Evolutionary conservation across 1,140 invertebrate genomes (phyloP), one percentile per base, ranked within the genome.

Genomic region (Cherax destructor): DNA sequence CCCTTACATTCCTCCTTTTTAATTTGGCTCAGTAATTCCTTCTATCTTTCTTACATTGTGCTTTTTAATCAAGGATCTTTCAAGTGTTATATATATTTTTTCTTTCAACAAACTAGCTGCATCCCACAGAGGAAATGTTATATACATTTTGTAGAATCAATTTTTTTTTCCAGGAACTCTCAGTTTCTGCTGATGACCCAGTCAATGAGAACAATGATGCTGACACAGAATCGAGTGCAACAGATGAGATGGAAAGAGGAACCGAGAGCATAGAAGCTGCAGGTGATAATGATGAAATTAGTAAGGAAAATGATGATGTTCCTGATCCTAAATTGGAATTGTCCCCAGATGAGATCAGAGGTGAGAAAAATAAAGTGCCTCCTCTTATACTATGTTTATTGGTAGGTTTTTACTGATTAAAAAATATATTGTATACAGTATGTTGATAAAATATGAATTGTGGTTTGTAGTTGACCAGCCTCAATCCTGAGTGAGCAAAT

Each of bases 311-410:
- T 56, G n/a, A 30, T 24, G 30, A 59, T 30, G 47, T 7, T 4
- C 21, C 79, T 47, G 50, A 81, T 30, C 11, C 79, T 9, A 59
- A 81, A 52, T 3, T 21, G 50, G 79, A 81, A 59, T 59, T 56
- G 79, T 56, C 79, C 50, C 18, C 79, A 56, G n/a, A 81, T 52
- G 79, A 81, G 13, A 81, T 81, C 11, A 81, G 79, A 81, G 79
- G 79, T 81, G 50, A 81, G 49, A 30, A 49, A 50, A 6, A 81
- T 50, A 3, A 56, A 24, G 56, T 9, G 24, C 52, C 50, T 81
- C 52, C 21, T 16, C 1, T 1, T 52, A 56, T 24, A 16, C 49
- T 56, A 3, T 47, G 21, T 24, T 24, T 59, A 56, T 11, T 59
- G n/a, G 24, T 59, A 30, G 0, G n/a, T 56, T 83, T 41, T 61